Percentiles rank a stretch among this genome's conserved stretches.
phyloP scores from a whole-genome alignment of 2,113 vertebrate species.

The Polyodon spathula region DNA sequence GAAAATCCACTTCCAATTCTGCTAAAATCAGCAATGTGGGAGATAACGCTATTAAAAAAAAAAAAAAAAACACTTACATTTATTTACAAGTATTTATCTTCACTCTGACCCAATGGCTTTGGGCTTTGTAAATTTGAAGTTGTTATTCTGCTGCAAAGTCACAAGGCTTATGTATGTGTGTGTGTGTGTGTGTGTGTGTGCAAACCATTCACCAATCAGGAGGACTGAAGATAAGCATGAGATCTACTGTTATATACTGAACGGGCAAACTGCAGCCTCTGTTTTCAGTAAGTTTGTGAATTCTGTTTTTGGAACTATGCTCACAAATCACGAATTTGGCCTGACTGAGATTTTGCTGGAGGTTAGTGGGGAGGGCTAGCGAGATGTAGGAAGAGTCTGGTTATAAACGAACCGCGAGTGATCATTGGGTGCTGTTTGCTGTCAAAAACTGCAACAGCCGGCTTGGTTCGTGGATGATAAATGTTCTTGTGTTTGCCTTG shows the following conservation, averaged over 20 bases:
- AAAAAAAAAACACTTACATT: too few relatives aligned
- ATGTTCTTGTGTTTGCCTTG: background rate
- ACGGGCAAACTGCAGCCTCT: background rate
- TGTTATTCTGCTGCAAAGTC: too few relatives aligned
- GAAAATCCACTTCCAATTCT: background rate
- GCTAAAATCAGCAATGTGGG: background rate
- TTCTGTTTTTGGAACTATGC: background rate
- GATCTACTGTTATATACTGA: too few relatives aligned
- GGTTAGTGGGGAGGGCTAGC: background rate
- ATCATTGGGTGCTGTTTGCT: background rate
- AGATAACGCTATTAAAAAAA: background rate
- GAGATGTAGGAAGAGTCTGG: background rate
- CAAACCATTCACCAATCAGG: too few relatives aligned
- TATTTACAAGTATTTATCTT: too few relatives aligned
- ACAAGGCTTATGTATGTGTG: too few relatives aligned
- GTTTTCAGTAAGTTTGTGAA: background rate
- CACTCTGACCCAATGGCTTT: too few relatives aligned
- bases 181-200: too few relatives aligned
- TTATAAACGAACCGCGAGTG: background rate
- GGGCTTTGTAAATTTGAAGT: too few relatives aligned
- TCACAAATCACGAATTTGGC: background rate
- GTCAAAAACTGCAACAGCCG: background rate
- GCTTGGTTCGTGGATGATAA: background rate
- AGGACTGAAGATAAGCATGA: too few relatives aligned
- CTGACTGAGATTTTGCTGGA: background rate